These are phyloP conservation scores for Spheniscus mendiculus DNA, from an alignment of 2,113 vertebrate genomes.

Conservation along the genomic window DNA sequence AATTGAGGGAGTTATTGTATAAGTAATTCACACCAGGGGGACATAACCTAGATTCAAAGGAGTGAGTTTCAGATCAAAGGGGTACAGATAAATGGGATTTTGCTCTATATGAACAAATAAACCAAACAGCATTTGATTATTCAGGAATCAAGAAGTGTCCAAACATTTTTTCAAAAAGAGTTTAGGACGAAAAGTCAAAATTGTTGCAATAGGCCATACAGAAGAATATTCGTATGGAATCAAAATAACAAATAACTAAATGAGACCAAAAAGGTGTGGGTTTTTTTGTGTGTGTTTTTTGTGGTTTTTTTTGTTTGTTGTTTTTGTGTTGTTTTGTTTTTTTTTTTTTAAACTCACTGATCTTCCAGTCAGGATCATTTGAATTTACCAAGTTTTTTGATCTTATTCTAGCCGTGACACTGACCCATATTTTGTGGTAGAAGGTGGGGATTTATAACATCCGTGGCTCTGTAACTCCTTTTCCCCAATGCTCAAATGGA, in stretches of 20 bases:
- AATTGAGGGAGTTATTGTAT: slow-evolving; percentile 69
- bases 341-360: neutral
- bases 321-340: neutral
- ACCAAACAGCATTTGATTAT: slow-evolving; percentile 20
- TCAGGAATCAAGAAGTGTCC: neutral
- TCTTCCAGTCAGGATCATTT: neutral
- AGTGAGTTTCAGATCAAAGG: slow-evolving; percentile 67
- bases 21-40: slow-evolving; percentile 69
- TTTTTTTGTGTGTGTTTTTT: neutral
- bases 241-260: neutral
- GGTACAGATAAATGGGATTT: slow-evolving; percentile 55
- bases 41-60: slow-evolving; percentile 73
- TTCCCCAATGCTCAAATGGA: neutral
- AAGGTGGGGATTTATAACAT: neutral
- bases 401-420: neutral
- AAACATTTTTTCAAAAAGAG: neutral
- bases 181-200: neutral
- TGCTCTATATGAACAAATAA: slow-evolving; percentile 18
- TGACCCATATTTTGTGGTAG: neutral
- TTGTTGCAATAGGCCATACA: neutral
- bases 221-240: neutral
- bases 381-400: neutral
- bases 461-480: neutral
- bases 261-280: neutral
- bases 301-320: neutral